A percentile compares a stretch with the other conserved stretches of the same genome.
phyloP scores from a whole-genome alignment of 2,888 invertebrate species.

The Erpobdella octoculata region DNA sequence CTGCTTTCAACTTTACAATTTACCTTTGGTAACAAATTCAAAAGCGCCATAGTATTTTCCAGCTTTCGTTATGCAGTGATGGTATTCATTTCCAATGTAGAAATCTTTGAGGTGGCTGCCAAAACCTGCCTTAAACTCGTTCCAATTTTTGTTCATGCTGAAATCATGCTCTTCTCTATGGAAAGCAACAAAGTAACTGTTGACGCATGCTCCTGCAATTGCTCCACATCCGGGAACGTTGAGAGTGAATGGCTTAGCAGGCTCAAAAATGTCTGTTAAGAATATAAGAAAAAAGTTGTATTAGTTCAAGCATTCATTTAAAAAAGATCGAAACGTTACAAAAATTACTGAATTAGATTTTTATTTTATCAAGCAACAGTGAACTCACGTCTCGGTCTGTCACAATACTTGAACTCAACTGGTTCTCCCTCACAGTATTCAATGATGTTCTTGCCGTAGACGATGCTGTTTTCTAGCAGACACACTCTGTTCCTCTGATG shows the following conservation, averaged over 20 bases:
- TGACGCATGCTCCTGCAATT: constrained; percentile 17
- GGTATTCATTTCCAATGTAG: constrained; percentile 26
- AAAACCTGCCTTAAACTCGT: constrained; percentile 28
- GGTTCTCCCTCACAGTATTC: constrained; percentile 30
- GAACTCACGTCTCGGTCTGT: constrained; percentile 4
- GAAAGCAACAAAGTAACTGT: constrained; percentile 22
- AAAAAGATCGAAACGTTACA: neutral
- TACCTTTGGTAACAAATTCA: constrained; percentile 23
- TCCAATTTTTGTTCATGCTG: constrained; percentile 24
- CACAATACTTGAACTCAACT: constrained; percentile 26
- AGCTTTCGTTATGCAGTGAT: constrained; percentile 22
- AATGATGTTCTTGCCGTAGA: constrained; percentile 29
- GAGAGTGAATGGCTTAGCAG: constrained; percentile 9
- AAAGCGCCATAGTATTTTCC: constrained; percentile 24
- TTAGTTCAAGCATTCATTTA: no score
- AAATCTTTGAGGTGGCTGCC: constrained; percentile 16
- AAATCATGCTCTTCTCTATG: constrained; percentile 4
- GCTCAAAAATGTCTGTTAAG: constrained; percentile 1
- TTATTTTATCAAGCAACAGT: neutral
- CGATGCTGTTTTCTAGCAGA: constrained; percentile 14
- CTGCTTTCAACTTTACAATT: neutral
- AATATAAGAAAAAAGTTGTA: neutral
- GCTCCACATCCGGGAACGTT: constrained; percentile 1
- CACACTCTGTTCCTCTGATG: constrained; percentile 27
- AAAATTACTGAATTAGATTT: neutral